Percentiles rank a stretch among this genome's conserved stretches.
phyloP scores from a whole-genome alignment of 2,113 vertebrate species.

The Fregetta grallaria region DNA sequence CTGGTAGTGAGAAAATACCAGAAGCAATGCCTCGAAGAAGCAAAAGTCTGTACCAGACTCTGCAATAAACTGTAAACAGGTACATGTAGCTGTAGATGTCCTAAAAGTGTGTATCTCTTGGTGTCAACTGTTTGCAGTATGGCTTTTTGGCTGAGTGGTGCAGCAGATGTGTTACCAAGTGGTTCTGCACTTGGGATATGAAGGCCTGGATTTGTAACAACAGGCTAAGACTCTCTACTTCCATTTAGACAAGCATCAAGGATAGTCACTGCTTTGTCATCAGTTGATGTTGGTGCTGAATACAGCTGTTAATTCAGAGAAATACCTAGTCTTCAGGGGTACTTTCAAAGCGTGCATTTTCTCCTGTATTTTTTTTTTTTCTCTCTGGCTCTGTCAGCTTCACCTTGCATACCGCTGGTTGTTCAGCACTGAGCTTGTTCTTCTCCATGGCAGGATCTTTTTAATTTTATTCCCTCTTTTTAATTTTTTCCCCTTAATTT shows the following conservation, averaged over 20 bases:
- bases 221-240: neutral
- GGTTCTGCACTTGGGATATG: neutral
- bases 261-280: neutral
- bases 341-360: neutral
- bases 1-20: neutral
- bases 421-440: neutral
- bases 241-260: fast-evolving
- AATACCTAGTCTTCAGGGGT: neutral
- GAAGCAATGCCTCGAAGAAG: neutral
- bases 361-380: neutral
- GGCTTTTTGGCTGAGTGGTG: neutral
- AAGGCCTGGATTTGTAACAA: neutral
- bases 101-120: neutral
- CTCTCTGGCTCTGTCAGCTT: neutral
- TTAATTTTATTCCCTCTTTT: neutral
- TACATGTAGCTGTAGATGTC: neutral
- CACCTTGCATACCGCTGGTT: fast-evolving
- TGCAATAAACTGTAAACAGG: neutral
- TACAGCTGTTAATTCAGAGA: neutral
- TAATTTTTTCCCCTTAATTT: neutral
- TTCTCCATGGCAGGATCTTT: neutral
- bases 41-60: neutral
- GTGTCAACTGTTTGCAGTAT: neutral
- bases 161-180: no score
- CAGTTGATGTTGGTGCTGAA: neutral